Evolutionary conservation across 1,140 invertebrate genomes (phyloP).

Genomic region (Eumeta japonica): DNA sequence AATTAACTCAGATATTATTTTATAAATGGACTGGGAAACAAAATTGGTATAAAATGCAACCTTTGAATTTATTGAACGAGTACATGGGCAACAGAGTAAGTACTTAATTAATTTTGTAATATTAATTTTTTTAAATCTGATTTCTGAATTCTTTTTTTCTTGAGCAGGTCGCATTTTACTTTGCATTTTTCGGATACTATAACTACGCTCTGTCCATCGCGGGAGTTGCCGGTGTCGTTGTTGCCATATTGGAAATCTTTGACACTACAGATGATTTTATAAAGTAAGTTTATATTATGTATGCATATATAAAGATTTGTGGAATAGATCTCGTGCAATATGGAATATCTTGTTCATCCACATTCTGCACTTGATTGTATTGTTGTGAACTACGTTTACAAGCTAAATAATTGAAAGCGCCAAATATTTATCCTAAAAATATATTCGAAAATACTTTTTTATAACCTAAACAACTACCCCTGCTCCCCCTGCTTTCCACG

Average conservation of each 20-base stretch:
- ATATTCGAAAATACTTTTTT: too few species aligned
- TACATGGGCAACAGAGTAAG: conserved; percentile 14
- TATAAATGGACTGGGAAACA: conserved; percentile 11
- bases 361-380: too few species aligned
- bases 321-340: too few species aligned
- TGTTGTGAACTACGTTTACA: too few species aligned
- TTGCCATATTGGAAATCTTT: conserved; percentile 3
- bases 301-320: too few species aligned
- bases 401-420: too few species aligned
- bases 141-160: not conserved
- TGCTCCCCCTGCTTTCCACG: too few species aligned
- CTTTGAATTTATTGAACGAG: conserved; percentile 13
- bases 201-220: conserved; percentile 9
- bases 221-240: conserved; percentile 5
- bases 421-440: too few species aligned
- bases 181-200: conserved; percentile 12
- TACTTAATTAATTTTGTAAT: not conserved
- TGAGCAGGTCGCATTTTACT: conserved; percentile 11
- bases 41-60: conserved; percentile 11
- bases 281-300: conserved; percentile 6
- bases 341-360: too few species aligned
- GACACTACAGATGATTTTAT: conserved; percentile 5
- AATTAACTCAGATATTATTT: conserved; percentile 12
- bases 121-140: not conserved
- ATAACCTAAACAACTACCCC: too few species aligned